Base-by-base conservation (phyloP, 1,140 invertebrate genomes). In the Phthorimaea operculella region DNA sequence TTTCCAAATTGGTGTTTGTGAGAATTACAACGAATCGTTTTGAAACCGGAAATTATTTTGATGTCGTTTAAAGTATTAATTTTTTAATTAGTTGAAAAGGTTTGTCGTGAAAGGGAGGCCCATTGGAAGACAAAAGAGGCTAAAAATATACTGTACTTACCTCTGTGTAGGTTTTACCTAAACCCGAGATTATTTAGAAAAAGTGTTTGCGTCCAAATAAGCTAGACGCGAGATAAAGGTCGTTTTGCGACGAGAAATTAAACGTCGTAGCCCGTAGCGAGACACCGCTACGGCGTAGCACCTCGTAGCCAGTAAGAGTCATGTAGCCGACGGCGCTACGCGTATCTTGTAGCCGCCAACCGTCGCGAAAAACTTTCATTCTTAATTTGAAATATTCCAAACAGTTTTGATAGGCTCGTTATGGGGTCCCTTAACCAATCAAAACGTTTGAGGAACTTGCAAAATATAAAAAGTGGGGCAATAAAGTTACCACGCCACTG, bases 401-500 rank as follows among this genome's bases (percentile, higher is more conserved):
- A 11, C 14, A 15, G 1, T 47, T 47, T 47, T 28, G 2, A 28
- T 28, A 4, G 44, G 2, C 11, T 14, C 8, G 47, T 51, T 36
- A 72, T 70, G 66, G 60, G 64, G 51, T 63, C 68, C 17, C 63
- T 65, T 28, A 65, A 57, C 44, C 51, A 59, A 18, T 60, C 63
- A 4, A 72, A 59, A 28, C 59, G 66, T 47, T 63, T 74, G 36
- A 61, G 56, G 42, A 70, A 74, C 53, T 57, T 75, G 42, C 67
- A 70, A 15, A 70, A 60, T 68, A 73, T 74, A 11, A 77, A 74
- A 64, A 70, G 78, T 79, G 83, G 86, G 63, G 65, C 87, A 55
- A 58, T 83, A 60, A 68, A 84, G 70, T 67, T 88, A 18, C 81
- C 88, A 45, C 86, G 87, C 33, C 87, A 88, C 64, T 89, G 87